Conservation (phyloP, 2,113 vertebrate genomes). For the Nicator chloris region DNA sequence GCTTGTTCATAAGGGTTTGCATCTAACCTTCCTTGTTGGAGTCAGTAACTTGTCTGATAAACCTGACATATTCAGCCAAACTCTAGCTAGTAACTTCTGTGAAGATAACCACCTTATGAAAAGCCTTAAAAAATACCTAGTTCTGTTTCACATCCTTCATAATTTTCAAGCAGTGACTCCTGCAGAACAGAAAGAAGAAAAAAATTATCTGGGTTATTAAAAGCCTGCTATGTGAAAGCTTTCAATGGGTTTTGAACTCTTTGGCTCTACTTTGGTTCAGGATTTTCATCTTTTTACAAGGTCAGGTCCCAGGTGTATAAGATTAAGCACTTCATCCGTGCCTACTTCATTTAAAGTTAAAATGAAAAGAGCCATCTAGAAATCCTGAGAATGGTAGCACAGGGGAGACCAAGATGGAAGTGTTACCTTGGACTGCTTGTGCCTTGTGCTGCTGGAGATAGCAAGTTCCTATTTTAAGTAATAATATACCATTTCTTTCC, state of each 20-base stretch:
- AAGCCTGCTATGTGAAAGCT: not conserved
- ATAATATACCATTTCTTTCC: not conserved
- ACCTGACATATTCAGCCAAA: not conserved
- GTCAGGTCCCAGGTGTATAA: not conserved
- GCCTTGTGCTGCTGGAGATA: not conserved
- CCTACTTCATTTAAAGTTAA: not conserved
- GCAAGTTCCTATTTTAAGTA: not conserved
- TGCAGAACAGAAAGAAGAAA: not conserved
- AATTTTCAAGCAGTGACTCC: not conserved
- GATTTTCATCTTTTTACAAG: not conserved
- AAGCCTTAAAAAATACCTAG: not conserved
- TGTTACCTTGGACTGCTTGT: not conserved
- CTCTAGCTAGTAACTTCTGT: not conserved
- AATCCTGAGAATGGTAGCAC: not conserved
- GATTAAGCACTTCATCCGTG: not conserved
- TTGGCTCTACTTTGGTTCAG: not conserved
- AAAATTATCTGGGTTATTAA: not conserved
- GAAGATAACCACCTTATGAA: not conserved
- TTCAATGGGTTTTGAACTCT: not conserved
- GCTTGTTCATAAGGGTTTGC: not conserved
- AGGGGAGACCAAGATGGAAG: not conserved
- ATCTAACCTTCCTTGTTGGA: fast-evolving
- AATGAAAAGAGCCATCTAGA: not conserved
- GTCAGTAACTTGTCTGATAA: not conserved
- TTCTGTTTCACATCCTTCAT: not conserved